Conservation (phyloP, 2,888 invertebrate genomes). For the Acutogordius australiensis region DNA sequence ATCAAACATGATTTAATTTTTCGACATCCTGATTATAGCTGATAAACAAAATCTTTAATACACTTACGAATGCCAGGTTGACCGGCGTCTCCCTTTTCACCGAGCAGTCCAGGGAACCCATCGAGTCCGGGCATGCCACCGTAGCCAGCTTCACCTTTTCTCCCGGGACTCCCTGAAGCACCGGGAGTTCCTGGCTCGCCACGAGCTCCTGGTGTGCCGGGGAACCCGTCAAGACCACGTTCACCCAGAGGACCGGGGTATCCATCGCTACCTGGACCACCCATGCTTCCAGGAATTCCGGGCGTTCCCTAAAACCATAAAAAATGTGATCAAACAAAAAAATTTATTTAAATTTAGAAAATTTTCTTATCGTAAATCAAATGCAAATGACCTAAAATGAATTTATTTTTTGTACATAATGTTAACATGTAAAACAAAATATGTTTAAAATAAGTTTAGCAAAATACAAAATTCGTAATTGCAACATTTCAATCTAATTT, state of each 20-base stretch:
- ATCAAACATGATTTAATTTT: not conserved
- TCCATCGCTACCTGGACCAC: conserved; percentile 14
- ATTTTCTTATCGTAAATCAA: too few relatives aligned
- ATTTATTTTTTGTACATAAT: too few relatives aligned
- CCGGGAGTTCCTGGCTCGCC: conserved; percentile 11
- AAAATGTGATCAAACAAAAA: too few relatives aligned
- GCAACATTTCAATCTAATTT: too few relatives aligned
- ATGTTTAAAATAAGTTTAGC: too few relatives aligned
- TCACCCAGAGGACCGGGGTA: conserved; percentile 15
- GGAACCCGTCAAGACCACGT: conserved; percentile 29
- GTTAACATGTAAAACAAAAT: too few relatives aligned
- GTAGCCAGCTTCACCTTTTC: not conserved
- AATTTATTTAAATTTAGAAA: not conserved
- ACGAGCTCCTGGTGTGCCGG: conserved; percentile 21
- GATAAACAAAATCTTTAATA: conserved; percentile 20
- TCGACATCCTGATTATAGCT: too few relatives aligned
- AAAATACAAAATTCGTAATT: too few relatives aligned
- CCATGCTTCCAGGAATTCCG: not conserved
- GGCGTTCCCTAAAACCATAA: conserved; percentile 15
- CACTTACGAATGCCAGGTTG: conserved; percentile 22
- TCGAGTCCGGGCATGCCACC: conserved; percentile 10
- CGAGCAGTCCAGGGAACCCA: conserved; percentile 31
- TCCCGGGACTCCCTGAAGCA: conserved; percentile 11
- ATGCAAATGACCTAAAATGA: too few relatives aligned
- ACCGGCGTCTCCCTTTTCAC: conserved; percentile 19